Base-by-base conservation (phyloP, 2,113 vertebrate genomes). In the Etheostoma cragini region DNA sequence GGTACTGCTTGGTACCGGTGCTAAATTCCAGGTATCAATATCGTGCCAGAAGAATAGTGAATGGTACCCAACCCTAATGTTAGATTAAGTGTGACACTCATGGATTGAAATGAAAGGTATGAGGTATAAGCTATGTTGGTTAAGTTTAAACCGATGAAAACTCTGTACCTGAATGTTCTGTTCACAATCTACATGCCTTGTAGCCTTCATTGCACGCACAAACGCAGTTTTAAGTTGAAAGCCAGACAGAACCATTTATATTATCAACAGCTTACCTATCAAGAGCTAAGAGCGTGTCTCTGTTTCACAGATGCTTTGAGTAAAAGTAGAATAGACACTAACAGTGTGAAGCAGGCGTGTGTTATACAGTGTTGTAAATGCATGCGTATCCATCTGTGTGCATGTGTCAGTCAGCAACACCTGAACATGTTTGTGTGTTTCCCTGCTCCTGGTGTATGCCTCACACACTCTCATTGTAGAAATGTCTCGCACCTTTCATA, bases 251-350 rank as follows among this genome's bases (percentile, higher is more conserved):
- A 42, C 33, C 12, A 22, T 62, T 22, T 33, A 63, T 26, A 21
- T 11, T 13, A 61, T 80, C 38, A 82, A 0, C 62, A 45, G 52
- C 58, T 82, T 67, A 42, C 2, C 42, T 50, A 76, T 33, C 2
- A 13, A 15, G 26, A 72, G 58, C 52, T 64, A 4, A 58, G n/a
- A 64, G 61, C 47, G 26, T 47, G 63, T 80, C 71, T 68, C 78
- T 82, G 82, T 77, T 70, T 85, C 70, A 64, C 80, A 72, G 19
- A 17, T 0, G 8, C 83, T 78, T 54, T 83, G 65, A 90, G 85
- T 88, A 85, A 57, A 83, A 5, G 45, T 66, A 38, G 38, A 38
- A 38, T 42, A 42, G 38, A 42, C 38, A 42, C 10, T 42, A 42
- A 42, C 22, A 49, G 76, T 83, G 64, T 0, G 64, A 87, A 87